Conservation (phyloP, 1,140 invertebrate species). For the Euborellia annulipes region DNA sequence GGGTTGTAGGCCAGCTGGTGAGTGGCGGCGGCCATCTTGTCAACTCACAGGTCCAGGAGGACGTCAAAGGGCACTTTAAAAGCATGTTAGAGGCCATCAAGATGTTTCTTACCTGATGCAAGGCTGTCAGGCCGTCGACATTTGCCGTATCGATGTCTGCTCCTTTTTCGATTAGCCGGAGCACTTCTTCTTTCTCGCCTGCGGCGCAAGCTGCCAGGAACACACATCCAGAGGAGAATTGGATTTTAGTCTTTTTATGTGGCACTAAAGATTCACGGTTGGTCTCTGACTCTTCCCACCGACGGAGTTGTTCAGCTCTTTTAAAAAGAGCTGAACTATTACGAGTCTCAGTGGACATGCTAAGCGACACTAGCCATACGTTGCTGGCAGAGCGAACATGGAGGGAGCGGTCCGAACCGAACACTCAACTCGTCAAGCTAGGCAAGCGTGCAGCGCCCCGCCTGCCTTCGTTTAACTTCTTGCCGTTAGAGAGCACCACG, state of each 20-base stretch:
- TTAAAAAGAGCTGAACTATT: slow-evolving; percentile 77
- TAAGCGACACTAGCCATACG: slow-evolving; percentile 11
- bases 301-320: slow-evolving; percentile 84
- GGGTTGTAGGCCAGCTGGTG: no score
- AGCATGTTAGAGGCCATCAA: no score
- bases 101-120: slow-evolving; percentile 95
- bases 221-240: slow-evolving; percentile 89
- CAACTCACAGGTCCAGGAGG: no score
- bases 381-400: slow-evolving; percentile 8
- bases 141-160: slow-evolving; percentile 95
- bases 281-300: slow-evolving; percentile 93
- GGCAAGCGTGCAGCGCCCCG: neutral
- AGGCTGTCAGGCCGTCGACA: slow-evolving; percentile 91
- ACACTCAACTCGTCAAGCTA: neutral
- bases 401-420: slow-evolving; percentile 9
- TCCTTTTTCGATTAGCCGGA: slow-evolving; percentile 70
- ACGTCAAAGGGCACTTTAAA: no score
- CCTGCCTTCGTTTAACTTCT: no score
- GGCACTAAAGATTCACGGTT: slow-evolving; percentile 63
- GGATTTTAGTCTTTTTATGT: slow-evolving; percentile 56
- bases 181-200: slow-evolving; percentile 89
- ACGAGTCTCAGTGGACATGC: slow-evolving; percentile 43
- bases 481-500: no score
- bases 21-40: no score
- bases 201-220: slow-evolving; percentile 93